These are phyloP conservation scores for Pollimyrus isidori DNA, from an alignment of 2,113 vertebrate species.

Conservation along the genomic window DNA sequence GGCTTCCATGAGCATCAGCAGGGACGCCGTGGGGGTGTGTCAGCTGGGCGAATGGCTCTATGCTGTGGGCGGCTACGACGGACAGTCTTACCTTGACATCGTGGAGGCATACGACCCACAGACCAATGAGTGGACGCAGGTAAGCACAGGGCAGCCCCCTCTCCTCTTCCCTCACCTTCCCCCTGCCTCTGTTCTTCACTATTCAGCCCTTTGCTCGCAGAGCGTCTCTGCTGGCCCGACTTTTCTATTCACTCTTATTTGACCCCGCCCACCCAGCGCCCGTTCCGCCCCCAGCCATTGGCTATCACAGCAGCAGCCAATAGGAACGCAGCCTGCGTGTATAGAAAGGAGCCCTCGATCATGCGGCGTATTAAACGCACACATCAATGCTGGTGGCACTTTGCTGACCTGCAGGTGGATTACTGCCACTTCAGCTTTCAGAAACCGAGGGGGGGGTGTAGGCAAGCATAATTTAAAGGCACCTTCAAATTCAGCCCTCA, in stretches of 20 bases:
- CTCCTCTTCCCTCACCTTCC: background rate
- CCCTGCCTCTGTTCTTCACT: background rate
- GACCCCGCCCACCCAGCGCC: background rate
- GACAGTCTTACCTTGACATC: slow-evolving; percentile 86
- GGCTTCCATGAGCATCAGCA: slow-evolving; percentile 95
- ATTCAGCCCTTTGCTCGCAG: background rate
- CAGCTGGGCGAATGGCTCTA: slow-evolving; percentile 88
- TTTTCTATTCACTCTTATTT: background rate
- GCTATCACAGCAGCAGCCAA: background rate
- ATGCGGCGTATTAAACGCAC: background rate
- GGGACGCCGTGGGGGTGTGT: slow-evolving; percentile 94
- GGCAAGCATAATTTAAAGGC: background rate
- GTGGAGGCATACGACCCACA: slow-evolving; percentile 96
- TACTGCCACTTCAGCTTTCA: background rate
- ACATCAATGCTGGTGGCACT: background rate
- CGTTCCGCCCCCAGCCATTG: background rate
- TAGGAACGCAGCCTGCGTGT: background rate
- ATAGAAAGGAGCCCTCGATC: background rate
- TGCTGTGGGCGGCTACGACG: slow-evolving; percentile 95
- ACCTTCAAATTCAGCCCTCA: background rate
- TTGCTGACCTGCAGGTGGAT: background rate
- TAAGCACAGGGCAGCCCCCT: slow-evolving; percentile 36
- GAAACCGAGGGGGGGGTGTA: background rate
- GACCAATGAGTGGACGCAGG: slow-evolving; percentile 97
- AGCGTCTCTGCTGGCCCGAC: background rate